These are phyloP conservation scores for Helicoverpa assulta DNA, from an alignment of 2,888 invertebrate genomes.

Conservation along the genomic window DNA sequence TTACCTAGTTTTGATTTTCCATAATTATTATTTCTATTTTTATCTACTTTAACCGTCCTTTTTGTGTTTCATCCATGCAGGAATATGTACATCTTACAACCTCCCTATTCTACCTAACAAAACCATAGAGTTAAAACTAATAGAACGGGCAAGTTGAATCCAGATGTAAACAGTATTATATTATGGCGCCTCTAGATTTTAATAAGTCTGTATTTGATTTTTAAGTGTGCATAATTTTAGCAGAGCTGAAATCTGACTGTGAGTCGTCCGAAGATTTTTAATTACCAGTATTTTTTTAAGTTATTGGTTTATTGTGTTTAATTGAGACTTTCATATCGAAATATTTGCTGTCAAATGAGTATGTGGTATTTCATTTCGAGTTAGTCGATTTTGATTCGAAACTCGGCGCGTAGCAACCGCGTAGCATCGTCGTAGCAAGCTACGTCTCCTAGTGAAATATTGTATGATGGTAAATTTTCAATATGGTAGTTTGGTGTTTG, in stretches of 20 bases:
- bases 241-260: neutral
- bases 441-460: neutral
- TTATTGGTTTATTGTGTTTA: too few relatives aligned
- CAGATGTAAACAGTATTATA: neutral
- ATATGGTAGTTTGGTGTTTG: neutral
- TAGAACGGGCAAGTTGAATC: neutral
- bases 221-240: neutral
- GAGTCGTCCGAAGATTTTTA: neutral
- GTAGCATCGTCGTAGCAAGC: neutral
- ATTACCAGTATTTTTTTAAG: too few relatives aligned
- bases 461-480: neutral
- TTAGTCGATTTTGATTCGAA: neutral
- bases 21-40: neutral
- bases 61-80: too few relatives aligned
- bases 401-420: neutral
- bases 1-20: too few relatives aligned
- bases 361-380: neutral
- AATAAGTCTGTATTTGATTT: neutral
- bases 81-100: neutral
- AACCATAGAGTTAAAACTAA: slow-evolving; percentile 1
- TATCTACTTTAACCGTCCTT: neutral
- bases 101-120: neutral
- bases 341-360: neutral
- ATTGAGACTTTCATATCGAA: neutral
- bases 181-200: neutral